Evolutionary conservation across 2,797 vertebrate genomes (phyloP), one percentile per base, ranked within the genome.

Genomic region (Sebastes hubbsi): DNA sequence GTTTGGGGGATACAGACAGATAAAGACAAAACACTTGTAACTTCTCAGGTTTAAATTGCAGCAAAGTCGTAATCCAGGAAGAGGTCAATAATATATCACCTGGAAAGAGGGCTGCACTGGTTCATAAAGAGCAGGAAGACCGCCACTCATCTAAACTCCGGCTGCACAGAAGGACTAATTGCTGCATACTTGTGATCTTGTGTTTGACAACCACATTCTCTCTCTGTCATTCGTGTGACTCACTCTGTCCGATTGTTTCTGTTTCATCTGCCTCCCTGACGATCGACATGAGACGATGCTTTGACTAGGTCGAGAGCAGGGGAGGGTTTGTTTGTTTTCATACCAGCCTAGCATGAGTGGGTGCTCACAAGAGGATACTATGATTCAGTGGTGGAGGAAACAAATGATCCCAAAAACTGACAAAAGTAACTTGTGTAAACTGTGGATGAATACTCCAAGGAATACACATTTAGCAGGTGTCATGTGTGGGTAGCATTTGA

Each of bases 321-420:
- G 64, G 75, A 77, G 66, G 61, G 49, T 73, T 74, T 83, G 61
- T 70, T 77, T 86, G 72, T 77, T 76, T 75, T 72, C 52, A 30
- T 71, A 49, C 58, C 30, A 71, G n/a, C 8, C 66, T 20, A 22
- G 59, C 29, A 56, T 68, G 67, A 82, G 78, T 82, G 85, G 82
- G 82, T 8, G 29, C 60, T 78, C 67, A 72, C 6, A 8, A 32
- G 78, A 80, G 72, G 63, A 68, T 65, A 36, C 66, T 54, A 25
- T 67, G 77, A 81, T 34, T 85, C 75, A 77, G 18, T 32, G n/a
- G 18, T 68, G 38, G 67, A 56, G 61, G 20, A 56, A 78, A 63
- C 34, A 64, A 80, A 70, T 10, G 9, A 83, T 75, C 63, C 52
- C 46, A 22, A 22, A 42, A 72, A 71, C 49, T 46, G 38, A 69